Conservation (phyloP, 2,888 invertebrate genomes). For the Eristalinus sepulchralis region DNA sequence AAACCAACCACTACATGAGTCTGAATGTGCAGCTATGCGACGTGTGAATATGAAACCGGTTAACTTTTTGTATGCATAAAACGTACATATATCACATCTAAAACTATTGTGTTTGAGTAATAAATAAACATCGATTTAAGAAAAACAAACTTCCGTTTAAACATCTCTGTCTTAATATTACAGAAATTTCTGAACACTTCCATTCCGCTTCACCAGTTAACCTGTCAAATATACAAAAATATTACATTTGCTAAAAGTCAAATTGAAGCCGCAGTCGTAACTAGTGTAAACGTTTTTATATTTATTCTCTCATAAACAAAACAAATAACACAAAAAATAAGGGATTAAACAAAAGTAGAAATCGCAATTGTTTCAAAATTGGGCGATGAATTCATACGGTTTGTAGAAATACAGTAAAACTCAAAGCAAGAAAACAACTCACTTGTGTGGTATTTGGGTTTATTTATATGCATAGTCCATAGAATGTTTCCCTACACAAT, state of each 20-base stretch:
- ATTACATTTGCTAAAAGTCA: not conserved
- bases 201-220: not conserved
- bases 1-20: too few relatives aligned
- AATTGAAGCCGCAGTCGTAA: not conserved
- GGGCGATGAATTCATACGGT: slow-evolving; percentile 71
- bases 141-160: too few relatives aligned
- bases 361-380: slow-evolving; percentile 56
- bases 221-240: not conserved
- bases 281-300: not conserved
- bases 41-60: too few relatives aligned
- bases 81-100: too few relatives aligned
- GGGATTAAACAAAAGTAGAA: slow-evolving; percentile 6
- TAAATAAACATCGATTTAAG: too few relatives aligned
- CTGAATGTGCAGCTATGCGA: too few relatives aligned
- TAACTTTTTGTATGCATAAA: too few relatives aligned
- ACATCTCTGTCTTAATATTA: not conserved
- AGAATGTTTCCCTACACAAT: slow-evolving; percentile 39
- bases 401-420: slow-evolving; percentile 58
- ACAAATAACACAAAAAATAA: slow-evolving; percentile 1
- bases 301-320: not conserved
- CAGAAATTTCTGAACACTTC: not conserved
- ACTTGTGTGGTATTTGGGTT: slow-evolving; percentile 67
- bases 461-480: slow-evolving; percentile 47
- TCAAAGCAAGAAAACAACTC: slow-evolving; percentile 49
- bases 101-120: too few relatives aligned